A percentile compares a stretch with the other conserved stretches of the same genome.
Evolutionary conservation across 2,888 invertebrate species (phyloP).

Genomic region (Dichetophora obliterata): DNA sequence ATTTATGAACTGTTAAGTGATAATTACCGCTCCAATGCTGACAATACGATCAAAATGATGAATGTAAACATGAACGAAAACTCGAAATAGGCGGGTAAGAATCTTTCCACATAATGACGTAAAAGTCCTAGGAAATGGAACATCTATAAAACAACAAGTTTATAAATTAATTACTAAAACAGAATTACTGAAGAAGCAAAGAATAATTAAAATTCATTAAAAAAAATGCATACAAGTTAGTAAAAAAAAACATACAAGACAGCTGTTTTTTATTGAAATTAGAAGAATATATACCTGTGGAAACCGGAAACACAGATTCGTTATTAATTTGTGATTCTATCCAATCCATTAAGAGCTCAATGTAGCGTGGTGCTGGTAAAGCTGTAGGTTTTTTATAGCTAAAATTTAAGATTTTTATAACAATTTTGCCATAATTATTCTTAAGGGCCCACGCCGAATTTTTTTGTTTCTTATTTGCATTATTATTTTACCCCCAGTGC

Average conservation of each 20-base stretch:
- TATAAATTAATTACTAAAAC: background rate
- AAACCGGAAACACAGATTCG: constrained; percentile 86
- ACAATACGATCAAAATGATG: constrained; percentile 93
- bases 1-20: background rate
- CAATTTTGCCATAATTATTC: too few relatives aligned
- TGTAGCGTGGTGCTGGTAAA: constrained; percentile 86
- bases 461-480: too few relatives aligned
- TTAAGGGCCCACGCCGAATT: too few relatives aligned
- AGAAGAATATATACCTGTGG: constrained; percentile 73
- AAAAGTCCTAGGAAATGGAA: constrained; percentile 90
- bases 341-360: constrained; percentile 90
- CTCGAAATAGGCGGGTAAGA: constrained; percentile 86
- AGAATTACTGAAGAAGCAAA: background rate
- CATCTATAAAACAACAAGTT: constrained; percentile 71
- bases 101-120: constrained; percentile 85
- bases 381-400: constrained; percentile 82
- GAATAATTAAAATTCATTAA: too few relatives aligned
- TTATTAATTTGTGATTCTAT: constrained; percentile 91
- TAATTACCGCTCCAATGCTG: constrained; percentile 86
- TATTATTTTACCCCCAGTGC: too few relatives aligned
- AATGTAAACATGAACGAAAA: constrained; percentile 94
- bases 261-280: too few relatives aligned
- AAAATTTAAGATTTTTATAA: constrained; percentile 24
- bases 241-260: background rate
- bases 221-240: too few relatives aligned